Percentiles rank a stretch among this genome's conserved stretches.
phyloP scores from a whole-genome alignment of 2,888 invertebrate species.

The Tupiocoris notatus region DNA sequence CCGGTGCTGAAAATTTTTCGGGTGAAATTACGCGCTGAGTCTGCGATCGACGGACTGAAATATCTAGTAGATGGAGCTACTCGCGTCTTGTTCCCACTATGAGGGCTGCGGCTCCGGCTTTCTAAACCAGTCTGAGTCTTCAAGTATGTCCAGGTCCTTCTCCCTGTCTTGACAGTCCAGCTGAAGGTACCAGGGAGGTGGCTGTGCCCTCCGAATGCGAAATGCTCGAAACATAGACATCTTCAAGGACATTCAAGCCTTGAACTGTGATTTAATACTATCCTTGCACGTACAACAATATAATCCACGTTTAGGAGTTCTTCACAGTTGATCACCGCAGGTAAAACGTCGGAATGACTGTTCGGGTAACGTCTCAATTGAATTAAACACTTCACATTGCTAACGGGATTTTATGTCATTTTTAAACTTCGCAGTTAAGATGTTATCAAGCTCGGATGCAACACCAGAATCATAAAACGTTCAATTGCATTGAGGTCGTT shows the following conservation, averaged over 20 bases:
- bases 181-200: not conserved
- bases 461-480: too few relatives aligned
- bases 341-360: too few relatives aligned
- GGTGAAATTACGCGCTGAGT: not conserved
- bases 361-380: too few relatives aligned
- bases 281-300: too few relatives aligned
- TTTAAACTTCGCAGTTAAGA: too few relatives aligned
- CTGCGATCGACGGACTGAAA: not conserved
- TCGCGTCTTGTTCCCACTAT: not conserved
- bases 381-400: too few relatives aligned
- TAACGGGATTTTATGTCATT: too few relatives aligned
- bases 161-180: not conserved
- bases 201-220: not conserved
- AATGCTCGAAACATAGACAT: not conserved
- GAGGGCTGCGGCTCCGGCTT: not conserved
- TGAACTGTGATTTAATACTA: not conserved
- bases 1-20: not conserved
- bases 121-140: not conserved
- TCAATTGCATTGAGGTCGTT: too few relatives aligned
- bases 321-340: too few relatives aligned
- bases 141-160: not conserved
- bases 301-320: too few relatives aligned
- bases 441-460: too few relatives aligned
- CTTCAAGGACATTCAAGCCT: not conserved
- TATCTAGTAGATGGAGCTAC: too few relatives aligned